Evolutionary conservation across 2,888 invertebrate species (phyloP).

Genomic region (Microdon myrmicae): DNA sequence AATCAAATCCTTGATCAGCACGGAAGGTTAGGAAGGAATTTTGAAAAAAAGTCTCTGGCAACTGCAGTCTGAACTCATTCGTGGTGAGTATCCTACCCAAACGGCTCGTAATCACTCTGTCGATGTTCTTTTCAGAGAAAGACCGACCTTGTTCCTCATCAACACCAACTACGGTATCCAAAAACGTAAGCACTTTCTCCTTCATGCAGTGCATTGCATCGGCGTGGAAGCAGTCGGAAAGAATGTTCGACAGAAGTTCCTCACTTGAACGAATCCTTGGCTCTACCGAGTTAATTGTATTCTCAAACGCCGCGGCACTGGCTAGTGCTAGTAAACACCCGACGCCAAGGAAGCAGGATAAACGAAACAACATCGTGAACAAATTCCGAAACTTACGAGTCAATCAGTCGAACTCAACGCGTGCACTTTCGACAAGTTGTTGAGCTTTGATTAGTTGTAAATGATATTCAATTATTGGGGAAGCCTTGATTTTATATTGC

Average conservation of each 20-base stretch:
- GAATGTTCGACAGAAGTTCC: conserved; percentile 76
- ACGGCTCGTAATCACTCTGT: conserved; percentile 80
- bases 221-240: conserved; percentile 78
- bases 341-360: conserved; percentile 69
- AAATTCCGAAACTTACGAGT: conserved; percentile 3
- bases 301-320: conserved; percentile 69
- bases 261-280: conserved; percentile 74
- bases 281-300: conserved; percentile 67
- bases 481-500: conserved; percentile 67
- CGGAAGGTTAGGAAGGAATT: conserved; percentile 75
- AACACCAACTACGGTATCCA: conserved; percentile 77
- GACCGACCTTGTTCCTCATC: conserved; percentile 71
- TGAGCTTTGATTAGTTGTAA: conserved; percentile 63
- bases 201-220: conserved; percentile 80
- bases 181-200: conserved; percentile 78
- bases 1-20: conserved; percentile 74
- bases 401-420: neutral
- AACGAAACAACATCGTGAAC: conserved; percentile 61
- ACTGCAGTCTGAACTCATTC: conserved; percentile 78
- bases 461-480: conserved; percentile 65
- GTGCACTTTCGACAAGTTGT: conserved; percentile 55
- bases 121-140: conserved; percentile 73
- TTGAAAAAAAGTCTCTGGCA: conserved; percentile 79
- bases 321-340: conserved; percentile 70
- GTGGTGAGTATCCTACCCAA: conserved; percentile 76